Percentiles rank a stretch among this genome's conserved stretches.
Conservation (phyloP, 2,113 vertebrate species). For the Elaphurus davidianus region DNA sequence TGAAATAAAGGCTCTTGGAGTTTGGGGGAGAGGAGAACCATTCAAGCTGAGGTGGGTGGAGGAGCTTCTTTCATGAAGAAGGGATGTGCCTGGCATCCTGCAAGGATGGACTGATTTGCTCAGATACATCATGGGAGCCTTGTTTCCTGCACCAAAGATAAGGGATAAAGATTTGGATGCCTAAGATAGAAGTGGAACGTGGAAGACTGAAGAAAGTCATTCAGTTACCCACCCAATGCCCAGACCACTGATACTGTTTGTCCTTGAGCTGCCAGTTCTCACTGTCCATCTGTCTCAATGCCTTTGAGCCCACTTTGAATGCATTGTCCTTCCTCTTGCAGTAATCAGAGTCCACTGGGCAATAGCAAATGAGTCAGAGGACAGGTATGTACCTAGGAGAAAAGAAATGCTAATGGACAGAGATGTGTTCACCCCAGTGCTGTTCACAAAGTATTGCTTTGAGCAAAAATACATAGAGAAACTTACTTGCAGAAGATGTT, state of each 20-base stretch:
- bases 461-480: not conserved
- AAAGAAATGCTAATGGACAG: not conserved
- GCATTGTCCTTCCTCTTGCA: not conserved
- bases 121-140: not conserved
- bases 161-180: not conserved
- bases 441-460: not conserved
- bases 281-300: not conserved
- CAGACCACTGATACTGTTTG: not conserved
- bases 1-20: not conserved
- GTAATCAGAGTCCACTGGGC: not conserved
- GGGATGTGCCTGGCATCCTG: not conserved
- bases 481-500: not conserved
- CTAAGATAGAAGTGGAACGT: not conserved
- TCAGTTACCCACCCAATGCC: not conserved
- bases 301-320: not conserved
- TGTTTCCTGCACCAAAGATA: not conserved
- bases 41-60: not conserved
- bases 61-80: not conserved
- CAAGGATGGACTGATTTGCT: not conserved
- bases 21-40: not conserved
- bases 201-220: not conserved
- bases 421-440: not conserved
- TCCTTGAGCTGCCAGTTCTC: not conserved
- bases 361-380: not conserved
- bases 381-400: not conserved